Conservation (phyloP, 2,113 vertebrate genomes). For the Centrocercus urophasianus region DNA sequence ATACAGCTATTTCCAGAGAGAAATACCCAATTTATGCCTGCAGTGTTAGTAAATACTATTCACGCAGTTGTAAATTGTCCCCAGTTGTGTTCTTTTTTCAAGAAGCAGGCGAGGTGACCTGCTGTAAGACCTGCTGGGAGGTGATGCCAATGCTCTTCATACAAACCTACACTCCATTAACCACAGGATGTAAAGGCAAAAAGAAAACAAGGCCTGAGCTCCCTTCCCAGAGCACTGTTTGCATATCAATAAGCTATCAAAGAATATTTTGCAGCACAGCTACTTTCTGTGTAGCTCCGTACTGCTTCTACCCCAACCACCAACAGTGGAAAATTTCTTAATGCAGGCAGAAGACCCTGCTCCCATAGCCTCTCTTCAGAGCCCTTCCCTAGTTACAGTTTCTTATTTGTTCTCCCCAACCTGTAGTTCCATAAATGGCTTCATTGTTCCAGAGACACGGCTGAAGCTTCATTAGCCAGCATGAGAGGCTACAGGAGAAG, state of each 20-base stretch:
- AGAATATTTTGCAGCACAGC: not conserved
- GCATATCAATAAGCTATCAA: conserved; percentile 12
- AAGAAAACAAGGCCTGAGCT: not conserved
- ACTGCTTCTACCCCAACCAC: conserved; percentile 38
- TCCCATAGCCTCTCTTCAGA: not conserved
- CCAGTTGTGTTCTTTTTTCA: not conserved
- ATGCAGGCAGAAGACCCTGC: not conserved
- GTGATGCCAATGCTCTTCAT: not conserved
- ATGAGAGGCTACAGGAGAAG: not conserved
- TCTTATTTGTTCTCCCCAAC: conserved; percentile 8
- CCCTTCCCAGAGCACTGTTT: not conserved
- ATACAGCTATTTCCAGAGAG: not conserved
- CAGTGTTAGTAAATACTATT: not conserved
- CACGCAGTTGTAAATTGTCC: not conserved
- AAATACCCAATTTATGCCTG: not conserved
- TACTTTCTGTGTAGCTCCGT: not conserved
- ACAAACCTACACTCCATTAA: not conserved
- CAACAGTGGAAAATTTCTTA: conserved; percentile 10
- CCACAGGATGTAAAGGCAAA: not conserved
- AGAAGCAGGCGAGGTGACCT: not conserved
- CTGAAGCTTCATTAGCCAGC: conserved; percentile 48
- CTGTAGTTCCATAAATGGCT: conserved; percentile 52
- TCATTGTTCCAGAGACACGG: conserved; percentile 31
- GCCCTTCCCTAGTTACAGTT: conserved; percentile 3
- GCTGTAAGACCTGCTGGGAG: not conserved